Evolutionary conservation across 2,797 vertebrate genomes (phyloP), one percentile per base, ranked within the genome.

Genomic region (Melanotaenia maccullochi): DNA sequence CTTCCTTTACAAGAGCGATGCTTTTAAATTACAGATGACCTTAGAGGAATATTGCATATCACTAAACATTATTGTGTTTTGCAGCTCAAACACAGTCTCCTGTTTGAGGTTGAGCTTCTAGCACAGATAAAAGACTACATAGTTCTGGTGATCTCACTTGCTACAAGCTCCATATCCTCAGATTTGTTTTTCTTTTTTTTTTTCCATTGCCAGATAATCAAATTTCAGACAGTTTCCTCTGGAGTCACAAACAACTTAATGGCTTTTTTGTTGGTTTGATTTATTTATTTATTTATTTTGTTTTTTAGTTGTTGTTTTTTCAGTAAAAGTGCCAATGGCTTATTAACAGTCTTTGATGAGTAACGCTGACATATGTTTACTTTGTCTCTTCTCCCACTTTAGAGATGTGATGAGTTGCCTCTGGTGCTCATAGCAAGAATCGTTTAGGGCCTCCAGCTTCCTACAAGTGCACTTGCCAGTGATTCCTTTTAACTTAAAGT

Each of bases 401-500:
- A 25, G 22, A 75, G 30, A 64, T 42, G 30, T 16, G 38, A 67
- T 16, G 9, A 52, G 68, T 22, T 24, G 38, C 35, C 32, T 62
- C 9, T 33, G 44, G 60, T 54, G 6, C 9, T 60, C 38, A 56
- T 32, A 55, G 35, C 58, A 28, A 47, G 32, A 28, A 6, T 28
- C 12, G n/a, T 52, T 25, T 60, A 71, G 13, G 11, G 5, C 20
- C 20, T 58, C 55, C 9, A 1, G 32, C 59, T 68, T 65, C 61
- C 44, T 60, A 9, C 22, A 49, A 47, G 25, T 25, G 74, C 32
- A 69, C 65, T 40, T 57, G 38, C 79, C 65, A 28, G 28, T 28
- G 28, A 58, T 35, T 54, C 68, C 52, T 61, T 65, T 56, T 40
- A 60, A 52, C 51, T 58, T 56, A 60, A 68, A 49, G 42, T 56